Base-by-base conservation (phyloP, 2,797 vertebrate species). In the Phyllotis vaccarum region DNA sequence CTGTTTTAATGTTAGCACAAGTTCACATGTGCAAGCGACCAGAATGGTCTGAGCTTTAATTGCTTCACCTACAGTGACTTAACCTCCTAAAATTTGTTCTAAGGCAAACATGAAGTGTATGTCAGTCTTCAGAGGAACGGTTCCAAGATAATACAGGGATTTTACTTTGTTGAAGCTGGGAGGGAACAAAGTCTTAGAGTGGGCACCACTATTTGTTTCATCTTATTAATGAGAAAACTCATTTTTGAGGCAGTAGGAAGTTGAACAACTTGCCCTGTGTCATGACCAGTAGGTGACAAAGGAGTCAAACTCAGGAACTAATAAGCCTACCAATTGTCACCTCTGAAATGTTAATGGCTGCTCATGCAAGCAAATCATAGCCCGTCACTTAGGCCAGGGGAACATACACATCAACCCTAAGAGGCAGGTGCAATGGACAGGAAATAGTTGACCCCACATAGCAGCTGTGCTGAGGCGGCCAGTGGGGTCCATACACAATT, bases 1-100 rank as follows among this genome's bases (percentile, higher is more conserved):
- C 3, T 13, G 43, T 70, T 78, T 82, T 29, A 66, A 80, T 54
- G 64, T 52, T 7, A 60, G 43, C 29, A 46, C 27, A 76, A 37
- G 17, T 34, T 76, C 37, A 31, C 4, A 16, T n/a, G 60, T 5
- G 1, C 52, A 70, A 83, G 34, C 10, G 14, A 91, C 46, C 34
- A 78, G 86, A 62, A 29, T 24, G 34, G 70, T 66, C 24, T 93
- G 12, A 93, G 22, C 22, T 90, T 76, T 46, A 34, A 58, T 29
- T 95, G 83, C 66, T 91, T 95, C 78, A 70, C 19, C 92, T 58
- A 86, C 93, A 72, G 96, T 83, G 87, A 95, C 89, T 97, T 95
- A 68, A 95, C 88, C 96, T 96, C 93, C 94, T 89, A 96, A 96
- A 49, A 17, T 16, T 81, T 86, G 74, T 43, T 85, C 94, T 87